Evolutionary conservation across 2,113 vertebrate genomes (phyloP), one percentile per base, ranked within the genome.

Genomic region (Rhinoderma darwinii): DNA sequence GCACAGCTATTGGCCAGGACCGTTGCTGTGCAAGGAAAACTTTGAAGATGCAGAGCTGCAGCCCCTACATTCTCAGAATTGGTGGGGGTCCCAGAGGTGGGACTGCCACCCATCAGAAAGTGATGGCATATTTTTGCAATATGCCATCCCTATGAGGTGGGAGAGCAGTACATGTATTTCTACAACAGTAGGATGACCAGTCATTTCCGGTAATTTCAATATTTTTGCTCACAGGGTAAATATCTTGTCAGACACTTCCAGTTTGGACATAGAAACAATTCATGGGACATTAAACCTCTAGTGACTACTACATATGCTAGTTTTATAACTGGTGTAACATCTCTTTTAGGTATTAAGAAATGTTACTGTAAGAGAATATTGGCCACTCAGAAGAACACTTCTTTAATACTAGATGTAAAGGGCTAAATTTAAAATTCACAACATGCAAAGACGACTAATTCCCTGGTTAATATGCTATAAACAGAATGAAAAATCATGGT

Each of bases 401-500:
- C 11, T 59, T 4, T 61, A n/a, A 30, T 35, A 70, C 14, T 70
- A 8, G 12, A 37, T 20, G 68, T 39, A 70, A 70, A 30, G 59
- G 4, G 61, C 61, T 66, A 7, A 15, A 32, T 66, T 66, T 72
- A 20, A 17, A 39, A 72, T 72, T 39, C 68, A 37, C 68, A 39
- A 72, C 18, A 37, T 2, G 61, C 27, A 66, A 66, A 61, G 25
- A 66, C n/a, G 25, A 47, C n/a, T 25, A 4, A 83, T 83, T 39
- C 66, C 66, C 68, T 83, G 44, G 27, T 84, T 54, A 17, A 59
- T 75, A 12, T 27, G 56, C 70, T 75, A 59, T 84, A 41, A 18
- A 9, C 25, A 22, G 83, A 59, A 84, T 59, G 83, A 84, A 84
- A 84, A 47, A 43, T 47, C 32, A 73, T 17, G 17, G 32, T 43